Conservation (phyloP, 2,888 invertebrate genomes). For the Morinoia aosen region DNA sequence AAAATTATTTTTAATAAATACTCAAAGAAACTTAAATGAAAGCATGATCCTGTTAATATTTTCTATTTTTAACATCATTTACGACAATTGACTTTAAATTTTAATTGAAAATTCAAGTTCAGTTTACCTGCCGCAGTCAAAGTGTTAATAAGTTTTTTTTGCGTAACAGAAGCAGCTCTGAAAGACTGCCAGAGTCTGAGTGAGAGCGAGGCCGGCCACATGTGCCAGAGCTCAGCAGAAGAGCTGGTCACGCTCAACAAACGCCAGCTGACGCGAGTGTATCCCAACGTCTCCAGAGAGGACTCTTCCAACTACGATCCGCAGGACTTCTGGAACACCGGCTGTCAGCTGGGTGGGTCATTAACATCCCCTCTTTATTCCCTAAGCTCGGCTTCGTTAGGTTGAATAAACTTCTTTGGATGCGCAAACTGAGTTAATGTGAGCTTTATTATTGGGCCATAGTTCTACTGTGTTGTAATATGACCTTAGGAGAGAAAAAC, state of each 20-base stretch:
- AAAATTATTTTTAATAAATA: too few relatives aligned
- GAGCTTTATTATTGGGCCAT: not conserved
- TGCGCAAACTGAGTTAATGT: not conserved
- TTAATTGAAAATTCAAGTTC: too few relatives aligned
- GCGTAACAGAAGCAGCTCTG: too few relatives aligned
- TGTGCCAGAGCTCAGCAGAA: conserved; percentile 71
- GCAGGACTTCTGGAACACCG: conserved; percentile 77
- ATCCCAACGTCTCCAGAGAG: conserved; percentile 75
- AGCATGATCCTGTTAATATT: too few relatives aligned
- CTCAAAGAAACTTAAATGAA: too few relatives aligned
- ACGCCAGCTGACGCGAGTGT: conserved; percentile 72
- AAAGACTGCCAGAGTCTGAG: conserved; percentile 68
- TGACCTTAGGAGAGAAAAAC: too few relatives aligned
- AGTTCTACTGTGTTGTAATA: too few relatives aligned
- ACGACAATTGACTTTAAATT: too few relatives aligned
- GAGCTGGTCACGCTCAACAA: conserved; percentile 72
- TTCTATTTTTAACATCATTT: too few relatives aligned
- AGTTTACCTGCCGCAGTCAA: too few relatives aligned
- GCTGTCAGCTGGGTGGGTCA: conserved; percentile 74
- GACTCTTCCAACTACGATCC: conserved; percentile 74
- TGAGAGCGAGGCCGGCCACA: conserved; percentile 71
- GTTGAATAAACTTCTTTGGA: not conserved
- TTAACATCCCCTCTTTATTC: too few relatives aligned
- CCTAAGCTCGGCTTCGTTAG: not conserved
- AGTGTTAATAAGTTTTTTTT: too few relatives aligned